phyloP scores from a whole-genome alignment of 2,113 vertebrate genomes.

The Thinocorus orbignyianus region DNA sequence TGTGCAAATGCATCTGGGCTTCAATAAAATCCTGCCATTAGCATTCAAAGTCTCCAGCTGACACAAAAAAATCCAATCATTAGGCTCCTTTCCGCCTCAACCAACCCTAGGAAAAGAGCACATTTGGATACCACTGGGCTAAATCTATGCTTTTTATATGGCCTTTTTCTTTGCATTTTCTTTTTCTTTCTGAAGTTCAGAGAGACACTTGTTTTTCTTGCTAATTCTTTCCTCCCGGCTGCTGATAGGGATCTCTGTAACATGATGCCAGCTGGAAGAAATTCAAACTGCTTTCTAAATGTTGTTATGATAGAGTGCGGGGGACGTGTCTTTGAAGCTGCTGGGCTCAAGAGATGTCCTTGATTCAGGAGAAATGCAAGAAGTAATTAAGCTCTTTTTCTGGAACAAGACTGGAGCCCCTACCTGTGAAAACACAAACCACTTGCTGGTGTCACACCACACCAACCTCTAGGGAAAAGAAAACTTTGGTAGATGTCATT shows the following conservation, averaged over 20 bases:
- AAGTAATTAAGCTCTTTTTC: not conserved
- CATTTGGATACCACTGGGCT: not conserved
- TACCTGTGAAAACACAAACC: not conserved
- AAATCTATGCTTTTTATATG: not conserved
- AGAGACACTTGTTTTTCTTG: slow-evolving; percentile 22
- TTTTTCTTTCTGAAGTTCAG: slow-evolving; percentile 50
- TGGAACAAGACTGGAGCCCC: not conserved
- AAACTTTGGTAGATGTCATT: not conserved
- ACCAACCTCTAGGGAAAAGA: not conserved
- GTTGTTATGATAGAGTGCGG: slow-evolving; percentile 39
- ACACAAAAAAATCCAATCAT: not conserved
- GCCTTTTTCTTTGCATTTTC: slow-evolving; percentile 29
- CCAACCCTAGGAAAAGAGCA: slow-evolving; percentile 17
- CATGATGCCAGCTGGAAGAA: slow-evolving; percentile 39
- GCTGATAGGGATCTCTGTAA: slow-evolving; percentile 51
- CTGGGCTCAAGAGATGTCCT: slow-evolving; percentile 5
- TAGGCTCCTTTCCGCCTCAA: slow-evolving; percentile 20
- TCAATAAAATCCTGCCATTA: not conserved
- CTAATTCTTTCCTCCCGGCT: slow-evolving; percentile 50
- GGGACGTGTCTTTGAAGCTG: slow-evolving; percentile 55
- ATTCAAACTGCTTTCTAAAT: slow-evolving; percentile 53
- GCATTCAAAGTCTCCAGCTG: not conserved
- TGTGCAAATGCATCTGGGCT: slow-evolving; percentile 2
- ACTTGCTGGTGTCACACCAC: not conserved
- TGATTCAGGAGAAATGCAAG: not conserved